Percentiles rank a stretch among this genome's conserved stretches.
Evolutionary conservation across 2,797 vertebrate species (phyloP).

Genomic region (Xiphophorus birchmanni): DNA sequence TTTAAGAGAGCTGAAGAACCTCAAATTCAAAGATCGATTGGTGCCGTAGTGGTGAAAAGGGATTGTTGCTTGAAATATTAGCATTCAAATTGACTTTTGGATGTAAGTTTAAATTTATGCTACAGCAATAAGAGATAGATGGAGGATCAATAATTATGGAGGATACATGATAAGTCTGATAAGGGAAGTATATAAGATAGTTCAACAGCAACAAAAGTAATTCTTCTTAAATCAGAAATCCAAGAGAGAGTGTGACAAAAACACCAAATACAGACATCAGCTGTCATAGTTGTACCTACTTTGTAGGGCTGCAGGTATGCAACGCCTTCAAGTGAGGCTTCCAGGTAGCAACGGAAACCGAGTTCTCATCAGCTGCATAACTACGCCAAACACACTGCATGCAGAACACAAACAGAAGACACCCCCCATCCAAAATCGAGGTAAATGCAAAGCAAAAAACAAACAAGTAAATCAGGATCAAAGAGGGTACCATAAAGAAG

Average conservation of each 20-base stretch:
- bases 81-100: background rate
- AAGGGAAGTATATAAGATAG: background rate
- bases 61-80: too few species aligned
- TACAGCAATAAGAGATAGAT: background rate
- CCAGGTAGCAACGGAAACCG: conserved; percentile 99
- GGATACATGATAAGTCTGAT: background rate
- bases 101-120: background rate
- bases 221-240: conserved; percentile 14
- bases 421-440: conserved; percentile 41
- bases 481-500: conserved; percentile 39
- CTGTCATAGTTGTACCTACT: conserved; percentile 93
- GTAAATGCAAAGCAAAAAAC: conserved; percentile 36
- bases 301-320: conserved; percentile 86
- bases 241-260: conserved; percentile 66
- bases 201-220: conserved; percentile 7
- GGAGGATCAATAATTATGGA: background rate
- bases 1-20: background rate
- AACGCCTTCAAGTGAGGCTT: conserved; percentile 99
- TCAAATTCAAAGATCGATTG: background rate
- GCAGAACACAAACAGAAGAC: conserved; percentile 72
- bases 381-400: conserved; percentile 98
- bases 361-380: conserved; percentile 99
- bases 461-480: conserved; percentile 33
- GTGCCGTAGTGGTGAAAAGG: background rate
- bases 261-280: conserved; percentile 80